phyloP scores from a whole-genome alignment of 1,140 invertebrate genomes.

The Drosophila erecta region DNA sequence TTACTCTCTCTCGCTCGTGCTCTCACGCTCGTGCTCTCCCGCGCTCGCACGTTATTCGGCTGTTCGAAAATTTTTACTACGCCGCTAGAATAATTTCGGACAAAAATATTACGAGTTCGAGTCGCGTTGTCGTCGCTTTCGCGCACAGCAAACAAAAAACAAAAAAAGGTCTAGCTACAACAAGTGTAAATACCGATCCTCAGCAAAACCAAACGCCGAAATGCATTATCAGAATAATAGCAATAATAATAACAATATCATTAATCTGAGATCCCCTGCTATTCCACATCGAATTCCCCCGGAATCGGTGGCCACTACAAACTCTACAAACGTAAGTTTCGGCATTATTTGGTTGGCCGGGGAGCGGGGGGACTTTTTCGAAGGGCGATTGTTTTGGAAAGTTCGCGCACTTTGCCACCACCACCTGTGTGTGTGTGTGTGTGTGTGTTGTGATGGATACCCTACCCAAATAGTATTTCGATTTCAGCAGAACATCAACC shows the following conservation, averaged over 20 bases:
- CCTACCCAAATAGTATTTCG: background rate
- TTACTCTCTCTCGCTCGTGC: conserved; percentile 1
- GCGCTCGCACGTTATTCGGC: conserved; percentile 17
- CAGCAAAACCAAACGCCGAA: background rate
- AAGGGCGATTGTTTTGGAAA: conserved; percentile 23
- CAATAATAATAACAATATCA: conserved; percentile 11
- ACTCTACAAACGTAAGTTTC: conserved; percentile 30
- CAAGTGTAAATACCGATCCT: conserved; percentile 20
- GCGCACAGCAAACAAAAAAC: conserved; percentile 32
- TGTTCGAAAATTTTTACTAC: conserved; percentile 65
- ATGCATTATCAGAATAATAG: conserved; percentile 47
- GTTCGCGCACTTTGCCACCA: conserved; percentile 48
- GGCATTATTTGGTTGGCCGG: background rate
- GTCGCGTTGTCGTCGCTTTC: conserved; percentile 66
- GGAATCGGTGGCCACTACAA: conserved; percentile 18
- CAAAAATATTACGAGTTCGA: conserved; percentile 61
- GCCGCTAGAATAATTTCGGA: conserved; percentile 77
- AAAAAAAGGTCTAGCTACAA: conserved; percentile 17
- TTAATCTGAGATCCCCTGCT: conserved; percentile 18
- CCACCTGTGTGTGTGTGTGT: conserved; percentile 18
- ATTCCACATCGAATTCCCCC: conserved; percentile 20
- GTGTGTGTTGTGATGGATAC: background rate
- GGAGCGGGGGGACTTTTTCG: background rate
- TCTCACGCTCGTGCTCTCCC: conserved; percentile 5
- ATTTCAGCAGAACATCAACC: background rate